Base-by-base conservation (phyloP, 2,113 vertebrate genomes). In the Neofelis nebulosa region DNA sequence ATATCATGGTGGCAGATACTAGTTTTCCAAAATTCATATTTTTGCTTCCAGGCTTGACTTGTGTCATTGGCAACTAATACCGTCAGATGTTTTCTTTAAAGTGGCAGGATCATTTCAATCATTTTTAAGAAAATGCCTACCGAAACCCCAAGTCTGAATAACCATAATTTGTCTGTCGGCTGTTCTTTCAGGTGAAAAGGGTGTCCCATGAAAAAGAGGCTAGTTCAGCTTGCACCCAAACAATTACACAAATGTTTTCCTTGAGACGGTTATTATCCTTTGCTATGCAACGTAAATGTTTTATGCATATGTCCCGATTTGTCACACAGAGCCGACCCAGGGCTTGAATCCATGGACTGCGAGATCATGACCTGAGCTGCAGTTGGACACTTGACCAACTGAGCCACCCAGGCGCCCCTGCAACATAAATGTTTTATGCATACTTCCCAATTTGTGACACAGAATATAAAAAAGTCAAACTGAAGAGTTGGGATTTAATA, bases 71-170 rank as follows among this genome's bases (percentile, higher is more conserved):
- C 36, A 65, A 41, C 29, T 73, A 65, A 57, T 36, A 16, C 36
- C 57, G 18, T 78, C 57, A 76, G 69, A 29, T 73, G 4, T 85
- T 89, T 79, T 89, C 33, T 41, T 95, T 90, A 41, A 85, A 50
- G 65, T 89, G 55, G 21, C 63, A 86, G 31, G 14, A 31, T 73
- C 38, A n/a, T 83, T 48, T 95, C 33, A 45, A 12, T 90, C 23
- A 81, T 95, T 76, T 87, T n/a, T 4, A 91, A 63, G 66, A 94
- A 76, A 76, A 91, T 89, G 6, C 81, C 57, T 85, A 90, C 38
- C 57, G 52, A 45, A 93, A 87, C 10, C 33, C 14, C 25, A 81
- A 38, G 45, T 90, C 63, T 63, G 33, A 89, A 27, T 74, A 81
- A 61, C 50, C 18, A 19, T 74, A 61, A 48, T 61, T 95, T 97